Evolutionary conservation across 2,113 vertebrate species (phyloP).

Genomic region (Poeciliopsis turrubarensis): DNA sequence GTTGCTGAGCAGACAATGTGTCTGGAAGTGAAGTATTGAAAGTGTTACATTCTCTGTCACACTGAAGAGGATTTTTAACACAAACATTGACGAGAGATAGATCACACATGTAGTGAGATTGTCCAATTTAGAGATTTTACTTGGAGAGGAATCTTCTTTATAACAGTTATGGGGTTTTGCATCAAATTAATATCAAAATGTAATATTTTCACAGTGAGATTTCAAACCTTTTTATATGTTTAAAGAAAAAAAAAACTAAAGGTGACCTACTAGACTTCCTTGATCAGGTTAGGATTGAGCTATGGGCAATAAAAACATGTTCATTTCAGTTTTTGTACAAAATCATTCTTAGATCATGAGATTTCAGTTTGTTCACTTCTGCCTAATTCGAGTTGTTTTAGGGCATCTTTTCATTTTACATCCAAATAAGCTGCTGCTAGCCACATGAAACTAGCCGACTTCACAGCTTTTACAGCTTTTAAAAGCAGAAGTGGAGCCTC

Average conservation of each 20-base stretch:
- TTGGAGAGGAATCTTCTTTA: neutral
- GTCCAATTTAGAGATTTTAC: neutral
- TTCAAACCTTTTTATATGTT: neutral
- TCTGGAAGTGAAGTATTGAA: constrained; percentile 67
- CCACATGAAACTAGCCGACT: no score
- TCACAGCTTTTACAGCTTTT: no score
- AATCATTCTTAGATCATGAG: no score
- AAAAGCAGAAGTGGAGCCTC: no score
- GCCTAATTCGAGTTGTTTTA: no score
- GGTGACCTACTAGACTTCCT: no score
- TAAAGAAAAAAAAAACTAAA: neutral
- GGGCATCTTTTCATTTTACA: no score
- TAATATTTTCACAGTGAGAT: neutral
- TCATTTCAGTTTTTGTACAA: no score
- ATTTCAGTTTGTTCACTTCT: no score
- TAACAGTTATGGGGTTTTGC: neutral
- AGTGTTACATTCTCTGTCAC: constrained; percentile 65
- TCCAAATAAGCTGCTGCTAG: no score
- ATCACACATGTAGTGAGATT: constrained; percentile 14
- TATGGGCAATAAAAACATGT: no score
- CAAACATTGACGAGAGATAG: constrained; percentile 16
- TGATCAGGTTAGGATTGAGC: no score
- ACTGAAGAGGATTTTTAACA: constrained; percentile 36
- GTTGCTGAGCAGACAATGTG: constrained; percentile 69
- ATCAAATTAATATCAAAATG: neutral